phyloP scores from a whole-genome alignment of 1,140 invertebrate genomes.

The Nephotettix cincticeps region DNA sequence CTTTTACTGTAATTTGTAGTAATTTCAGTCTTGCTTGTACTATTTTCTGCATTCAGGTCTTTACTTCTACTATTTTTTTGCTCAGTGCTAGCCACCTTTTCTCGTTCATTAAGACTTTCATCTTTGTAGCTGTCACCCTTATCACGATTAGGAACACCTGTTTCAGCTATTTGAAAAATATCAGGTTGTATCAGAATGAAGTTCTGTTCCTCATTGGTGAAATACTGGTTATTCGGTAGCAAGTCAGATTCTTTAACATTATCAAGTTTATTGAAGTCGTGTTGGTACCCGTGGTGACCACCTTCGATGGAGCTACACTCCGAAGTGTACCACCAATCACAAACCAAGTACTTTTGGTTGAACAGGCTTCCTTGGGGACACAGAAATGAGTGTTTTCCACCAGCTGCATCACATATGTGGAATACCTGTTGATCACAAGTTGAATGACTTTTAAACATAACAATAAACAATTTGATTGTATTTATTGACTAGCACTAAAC shows the following conservation, averaged over 20 bases:
- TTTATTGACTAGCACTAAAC: too few species aligned
- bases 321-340: conserved; percentile 86
- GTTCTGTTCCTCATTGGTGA: background rate
- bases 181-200: conserved; percentile 9
- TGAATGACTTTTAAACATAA: background rate
- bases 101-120: background rate
- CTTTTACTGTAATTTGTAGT: too few species aligned
- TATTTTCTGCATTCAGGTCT: background rate
- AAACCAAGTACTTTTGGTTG: conserved; percentile 78
- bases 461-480: too few species aligned
- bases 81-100: too few species aligned
- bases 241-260: background rate
- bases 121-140: background rate
- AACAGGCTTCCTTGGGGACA: conserved; percentile 87
- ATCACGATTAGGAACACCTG: conserved; percentile 12
- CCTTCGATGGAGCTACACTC: conserved; percentile 70
- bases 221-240: too few species aligned
- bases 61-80: background rate
- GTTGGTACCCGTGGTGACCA: conserved; percentile 69
- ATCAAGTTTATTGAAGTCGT: conserved; percentile 60
- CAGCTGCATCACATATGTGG: conserved; percentile 58
- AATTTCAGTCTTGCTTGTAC: background rate
- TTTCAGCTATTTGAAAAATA: conserved; percentile 28
- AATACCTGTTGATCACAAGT: conserved; percentile 66
- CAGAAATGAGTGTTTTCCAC: conserved; percentile 67